phyloP scores from a whole-genome alignment of 2,797 vertebrate genomes.

The Buceros bicornis region DNA sequence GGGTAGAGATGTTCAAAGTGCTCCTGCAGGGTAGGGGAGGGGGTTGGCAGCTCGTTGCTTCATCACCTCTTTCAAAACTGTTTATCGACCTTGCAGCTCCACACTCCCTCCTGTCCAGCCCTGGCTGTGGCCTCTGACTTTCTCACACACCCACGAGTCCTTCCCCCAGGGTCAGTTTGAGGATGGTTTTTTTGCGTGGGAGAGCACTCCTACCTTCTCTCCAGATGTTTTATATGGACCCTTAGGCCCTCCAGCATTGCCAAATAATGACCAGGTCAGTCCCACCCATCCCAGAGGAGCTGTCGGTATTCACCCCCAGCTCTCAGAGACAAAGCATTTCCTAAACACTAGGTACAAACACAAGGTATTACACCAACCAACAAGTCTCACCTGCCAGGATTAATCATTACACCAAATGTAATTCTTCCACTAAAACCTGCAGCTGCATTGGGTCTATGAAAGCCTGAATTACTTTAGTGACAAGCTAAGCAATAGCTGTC shows the following conservation, averaged over 20 bases:
- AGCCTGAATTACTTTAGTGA: not conserved
- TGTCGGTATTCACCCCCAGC: not conserved
- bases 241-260: not conserved
- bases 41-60: not conserved
- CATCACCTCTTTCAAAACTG: not conserved
- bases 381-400: not conserved
- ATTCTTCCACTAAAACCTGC: not conserved
- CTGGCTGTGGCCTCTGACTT: not conserved
- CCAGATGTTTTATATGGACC: accelerated
- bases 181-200: not conserved
- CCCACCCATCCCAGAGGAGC: not conserved
- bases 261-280: not conserved
- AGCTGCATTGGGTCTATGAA: not conserved
- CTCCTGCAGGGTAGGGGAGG: constrained; percentile 11
- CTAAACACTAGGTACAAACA: not conserved
- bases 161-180: not conserved
- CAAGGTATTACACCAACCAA: accelerated
- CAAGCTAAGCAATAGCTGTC: not conserved
- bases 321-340: not conserved
- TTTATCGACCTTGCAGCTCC: not conserved
- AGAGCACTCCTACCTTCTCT: not conserved
- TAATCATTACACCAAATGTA: constrained; percentile 15
- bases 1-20: constrained; percentile 6
- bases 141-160: accelerated
- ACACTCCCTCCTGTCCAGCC: not conserved